phyloP scores from a whole-genome alignment of 1,140 invertebrate species.

The Druon quercuslanigerum region DNA sequence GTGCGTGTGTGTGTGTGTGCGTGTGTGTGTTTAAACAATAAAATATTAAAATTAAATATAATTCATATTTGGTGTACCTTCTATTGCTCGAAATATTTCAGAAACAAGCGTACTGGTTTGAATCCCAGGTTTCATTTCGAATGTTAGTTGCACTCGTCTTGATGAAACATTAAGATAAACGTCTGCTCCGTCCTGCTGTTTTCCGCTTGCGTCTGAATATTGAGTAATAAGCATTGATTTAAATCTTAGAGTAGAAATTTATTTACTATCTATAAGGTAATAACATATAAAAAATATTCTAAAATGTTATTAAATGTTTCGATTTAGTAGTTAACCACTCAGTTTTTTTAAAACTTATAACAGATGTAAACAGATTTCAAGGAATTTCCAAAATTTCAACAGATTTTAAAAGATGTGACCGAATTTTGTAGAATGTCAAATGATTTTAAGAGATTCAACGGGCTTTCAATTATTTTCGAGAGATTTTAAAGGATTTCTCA shows the following conservation, averaged over 20 bases:
- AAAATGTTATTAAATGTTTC: background rate
- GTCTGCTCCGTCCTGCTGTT: conserved; percentile 74
- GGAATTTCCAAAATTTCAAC: too few relatives aligned
- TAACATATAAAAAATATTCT: background rate
- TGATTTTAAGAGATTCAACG: too few relatives aligned
- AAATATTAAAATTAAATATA: too few relatives aligned
- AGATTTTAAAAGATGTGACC: too few relatives aligned
- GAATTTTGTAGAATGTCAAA: too few relatives aligned
- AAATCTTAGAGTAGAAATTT: background rate
- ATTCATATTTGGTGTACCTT: conserved; percentile 56
- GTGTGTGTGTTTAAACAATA: conserved; percentile 52
- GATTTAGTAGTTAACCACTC: too few relatives aligned
- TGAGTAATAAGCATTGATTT: conserved; percentile 10
- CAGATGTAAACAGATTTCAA: too few relatives aligned
- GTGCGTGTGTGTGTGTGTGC: too few relatives aligned
- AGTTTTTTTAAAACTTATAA: too few relatives aligned
- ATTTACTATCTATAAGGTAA: background rate
- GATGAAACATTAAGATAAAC: conserved; percentile 79
- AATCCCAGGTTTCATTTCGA: conserved; percentile 80
- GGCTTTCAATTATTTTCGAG: too few relatives aligned
- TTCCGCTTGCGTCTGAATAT: conserved; percentile 75
- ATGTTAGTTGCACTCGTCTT: conserved; percentile 77
- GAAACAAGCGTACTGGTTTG: conserved; percentile 81
- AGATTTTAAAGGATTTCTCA: too few relatives aligned
- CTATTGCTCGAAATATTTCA: conserved; percentile 69